Percentiles rank a stretch among this genome's conserved stretches.
Conservation (phyloP, 2,113 vertebrate species). For the Diadophis punctatus region DNA sequence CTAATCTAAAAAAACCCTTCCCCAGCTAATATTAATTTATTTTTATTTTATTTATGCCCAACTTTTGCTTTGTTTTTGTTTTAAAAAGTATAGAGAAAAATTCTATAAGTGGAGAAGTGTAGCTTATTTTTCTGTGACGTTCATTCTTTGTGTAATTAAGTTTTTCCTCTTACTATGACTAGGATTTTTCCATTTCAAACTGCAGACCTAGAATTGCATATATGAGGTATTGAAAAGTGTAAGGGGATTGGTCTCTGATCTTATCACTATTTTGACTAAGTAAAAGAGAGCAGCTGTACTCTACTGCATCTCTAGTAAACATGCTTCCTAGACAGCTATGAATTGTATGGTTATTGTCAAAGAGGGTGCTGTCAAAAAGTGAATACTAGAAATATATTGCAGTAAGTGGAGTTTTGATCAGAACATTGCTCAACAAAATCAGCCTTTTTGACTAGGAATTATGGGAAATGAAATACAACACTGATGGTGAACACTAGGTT, state of each 20-base stretch:
- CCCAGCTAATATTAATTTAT: background rate
- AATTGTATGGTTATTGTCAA: background rate
- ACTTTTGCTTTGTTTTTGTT: background rate
- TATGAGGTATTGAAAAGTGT: background rate
- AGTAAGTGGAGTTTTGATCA: background rate
- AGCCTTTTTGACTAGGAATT: background rate
- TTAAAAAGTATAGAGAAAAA: background rate
- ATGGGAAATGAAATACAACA: background rate
- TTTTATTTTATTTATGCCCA: background rate
- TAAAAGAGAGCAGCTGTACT: background rate
- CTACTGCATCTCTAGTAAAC: background rate
- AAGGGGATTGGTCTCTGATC: too few species aligned
- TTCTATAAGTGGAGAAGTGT: background rate
- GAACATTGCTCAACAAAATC: background rate
- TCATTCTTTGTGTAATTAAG: background rate
- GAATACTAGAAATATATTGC: background rate
- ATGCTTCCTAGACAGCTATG: background rate
- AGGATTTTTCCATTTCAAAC: background rate
- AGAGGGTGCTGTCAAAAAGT: background rate
- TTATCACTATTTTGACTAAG: background rate
- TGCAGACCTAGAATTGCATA: background rate
- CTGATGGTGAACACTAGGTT: background rate
- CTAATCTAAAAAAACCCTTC: background rate
- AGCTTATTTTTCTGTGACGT: background rate
- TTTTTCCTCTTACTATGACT: background rate